phyloP scores from a whole-genome alignment of 2,888 invertebrate species.

The Caprella mutica region DNA sequence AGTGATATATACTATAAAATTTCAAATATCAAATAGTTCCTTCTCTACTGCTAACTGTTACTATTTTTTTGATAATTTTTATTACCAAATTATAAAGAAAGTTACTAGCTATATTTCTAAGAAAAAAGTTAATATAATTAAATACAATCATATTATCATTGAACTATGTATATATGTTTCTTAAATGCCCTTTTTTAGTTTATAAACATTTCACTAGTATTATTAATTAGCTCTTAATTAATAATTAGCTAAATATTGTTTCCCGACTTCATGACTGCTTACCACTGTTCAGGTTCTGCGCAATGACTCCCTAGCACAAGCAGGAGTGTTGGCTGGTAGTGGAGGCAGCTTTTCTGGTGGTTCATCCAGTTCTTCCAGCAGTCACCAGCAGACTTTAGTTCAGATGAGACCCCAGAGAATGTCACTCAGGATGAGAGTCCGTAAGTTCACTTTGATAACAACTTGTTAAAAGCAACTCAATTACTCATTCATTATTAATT shows the following conservation, averaged over 20 bases:
- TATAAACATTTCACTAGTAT: too few relatives aligned
- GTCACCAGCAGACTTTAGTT: conserved; percentile 15
- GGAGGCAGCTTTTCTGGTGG: conserved; percentile 1
- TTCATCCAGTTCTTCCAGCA: background rate
- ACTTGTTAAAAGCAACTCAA: background rate
- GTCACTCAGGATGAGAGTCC: conserved; percentile 22
- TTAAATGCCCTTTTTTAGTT: too few relatives aligned
- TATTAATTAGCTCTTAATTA: too few relatives aligned
- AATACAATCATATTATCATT: too few relatives aligned
- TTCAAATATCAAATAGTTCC: too few relatives aligned
- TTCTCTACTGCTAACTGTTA: too few relatives aligned
- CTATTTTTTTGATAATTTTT: too few relatives aligned
- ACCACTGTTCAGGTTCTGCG: conserved; percentile 11
- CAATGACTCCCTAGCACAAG: conserved; percentile 18
- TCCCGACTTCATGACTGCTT: background rate
- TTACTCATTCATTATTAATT: background rate
- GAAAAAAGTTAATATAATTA: too few relatives aligned
- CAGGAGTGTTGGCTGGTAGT: conserved; percentile 25
- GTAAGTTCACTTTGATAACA: conserved; percentile 10
- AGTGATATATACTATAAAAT: too few relatives aligned
- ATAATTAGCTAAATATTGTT: background rate
- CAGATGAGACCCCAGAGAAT: conserved; percentile 29
- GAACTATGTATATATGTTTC: too few relatives aligned
- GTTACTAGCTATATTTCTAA: too few relatives aligned
- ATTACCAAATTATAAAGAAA: too few relatives aligned